These are phyloP conservation scores for Drosophila gaucha DNA, from an alignment of 2,888 invertebrate genomes.

Conservation along the genomic window DNA sequence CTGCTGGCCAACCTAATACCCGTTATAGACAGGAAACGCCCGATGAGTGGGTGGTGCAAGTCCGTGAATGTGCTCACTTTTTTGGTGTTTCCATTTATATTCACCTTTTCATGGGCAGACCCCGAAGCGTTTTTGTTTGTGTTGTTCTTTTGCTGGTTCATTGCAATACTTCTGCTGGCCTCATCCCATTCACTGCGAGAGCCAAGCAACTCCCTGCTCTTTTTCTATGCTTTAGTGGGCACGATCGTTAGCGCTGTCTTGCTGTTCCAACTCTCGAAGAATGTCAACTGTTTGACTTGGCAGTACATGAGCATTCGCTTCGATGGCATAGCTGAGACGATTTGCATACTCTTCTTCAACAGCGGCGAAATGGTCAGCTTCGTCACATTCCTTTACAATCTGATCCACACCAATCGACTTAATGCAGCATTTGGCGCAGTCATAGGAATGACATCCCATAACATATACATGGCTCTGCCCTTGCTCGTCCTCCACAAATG, in stretches of 20 bases:
- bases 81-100: conserved; percentile 27
- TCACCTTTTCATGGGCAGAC: neutral
- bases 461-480: conserved; percentile 34
- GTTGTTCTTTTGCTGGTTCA: conserved; percentile 17
- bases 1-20: conserved; percentile 48
- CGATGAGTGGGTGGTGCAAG: conserved; percentile 54
- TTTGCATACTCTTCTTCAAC: conserved; percentile 27
- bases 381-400: conserved; percentile 14
- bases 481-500: conserved; percentile 27
- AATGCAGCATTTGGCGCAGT: conserved; percentile 47
- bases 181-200: conserved; percentile 27
- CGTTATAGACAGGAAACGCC: conserved; percentile 24
- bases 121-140: neutral
- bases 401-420: conserved; percentile 5
- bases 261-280: conserved; percentile 4
- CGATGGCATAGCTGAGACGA: conserved; percentile 19
- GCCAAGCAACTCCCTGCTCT: conserved; percentile 22
- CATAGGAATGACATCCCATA: conserved; percentile 37
- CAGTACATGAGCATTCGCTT: conserved; percentile 45
- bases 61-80: conserved; percentile 21
- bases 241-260: conserved; percentile 15
- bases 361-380: conserved; percentile 13
- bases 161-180: conserved; percentile 13
- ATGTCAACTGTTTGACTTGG: conserved; percentile 48
- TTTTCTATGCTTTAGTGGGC: conserved; percentile 12